These are phyloP conservation scores for Elephas maximus DNA, from an alignment of 2,113 vertebrate species.

Conservation along the genomic window DNA sequence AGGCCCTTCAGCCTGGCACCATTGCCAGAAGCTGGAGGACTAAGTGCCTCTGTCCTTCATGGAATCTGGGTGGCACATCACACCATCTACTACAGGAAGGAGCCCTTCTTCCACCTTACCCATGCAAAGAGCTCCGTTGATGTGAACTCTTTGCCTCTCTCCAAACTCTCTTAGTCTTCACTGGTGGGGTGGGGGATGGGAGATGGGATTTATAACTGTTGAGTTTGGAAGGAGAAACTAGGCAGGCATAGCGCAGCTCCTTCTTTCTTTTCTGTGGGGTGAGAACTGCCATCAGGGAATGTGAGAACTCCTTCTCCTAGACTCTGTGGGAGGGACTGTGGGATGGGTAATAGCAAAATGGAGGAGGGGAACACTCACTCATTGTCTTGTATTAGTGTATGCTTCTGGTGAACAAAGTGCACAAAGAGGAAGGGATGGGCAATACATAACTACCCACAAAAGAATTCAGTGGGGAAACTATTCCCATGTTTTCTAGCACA, in stretches of 20 bases:
- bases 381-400: neutral
- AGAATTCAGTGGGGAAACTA: neutral
- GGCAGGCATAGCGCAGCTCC: neutral
- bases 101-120: neutral
- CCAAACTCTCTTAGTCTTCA: neutral
- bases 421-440: neutral
- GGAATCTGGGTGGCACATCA: neutral
- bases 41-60: neutral
- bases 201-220: neutral
- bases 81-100: neutral
- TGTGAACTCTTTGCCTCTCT: neutral
- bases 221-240: slow-evolving; percentile 10
- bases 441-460: neutral
- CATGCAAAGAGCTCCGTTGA: neutral
- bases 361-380: neutral
- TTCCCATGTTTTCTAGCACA: neutral
- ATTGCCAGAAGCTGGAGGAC: neutral
- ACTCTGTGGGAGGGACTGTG: neutral
- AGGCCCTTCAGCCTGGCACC: neutral
- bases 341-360: neutral
- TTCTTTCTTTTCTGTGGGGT: neutral
- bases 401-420: neutral
- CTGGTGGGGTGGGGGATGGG: neutral
- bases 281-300: neutral
- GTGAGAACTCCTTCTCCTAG: neutral